Percentiles rank a stretch among this genome's conserved stretches.
Evolutionary conservation across 2,113 vertebrate genomes (phyloP).

Genomic region (Alces alces): DNA sequence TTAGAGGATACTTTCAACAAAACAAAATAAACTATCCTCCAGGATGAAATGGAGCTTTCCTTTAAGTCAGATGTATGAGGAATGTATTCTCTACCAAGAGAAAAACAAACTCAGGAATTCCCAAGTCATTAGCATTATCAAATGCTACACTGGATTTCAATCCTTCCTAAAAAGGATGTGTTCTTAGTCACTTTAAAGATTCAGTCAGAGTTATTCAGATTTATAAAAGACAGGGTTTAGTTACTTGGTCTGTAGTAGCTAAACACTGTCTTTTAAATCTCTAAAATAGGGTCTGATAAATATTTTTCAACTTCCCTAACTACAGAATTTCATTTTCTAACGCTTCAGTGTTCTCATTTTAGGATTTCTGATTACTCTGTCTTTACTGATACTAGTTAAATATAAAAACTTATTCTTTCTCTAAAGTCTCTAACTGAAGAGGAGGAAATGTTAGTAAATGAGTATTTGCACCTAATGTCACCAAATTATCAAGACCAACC

Average conservation of each 20-base stretch:
- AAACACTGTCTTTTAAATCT: conserved; percentile 18
- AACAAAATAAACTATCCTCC: background rate
- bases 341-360: background rate
- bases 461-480: background rate
- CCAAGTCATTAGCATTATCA: conserved; percentile 11
- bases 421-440: background rate
- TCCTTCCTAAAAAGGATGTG: background rate
- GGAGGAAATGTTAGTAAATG: background rate
- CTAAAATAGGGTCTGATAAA: background rate
- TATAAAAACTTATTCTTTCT: background rate
- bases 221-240: background rate
- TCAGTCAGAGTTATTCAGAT: background rate
- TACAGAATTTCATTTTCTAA: conserved; percentile 20
- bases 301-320: conserved; percentile 8
- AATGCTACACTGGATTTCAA: background rate
- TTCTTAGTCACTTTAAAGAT: background rate
- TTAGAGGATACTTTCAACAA: background rate
- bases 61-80: background rate
- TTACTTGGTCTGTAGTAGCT: background rate
- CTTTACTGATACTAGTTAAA: background rate
- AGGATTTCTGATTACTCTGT: background rate
- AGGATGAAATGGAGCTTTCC: background rate
- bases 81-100: background rate
- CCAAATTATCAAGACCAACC: background rate
- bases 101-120: conserved; percentile 24